Evolutionary conservation across 2,888 invertebrate genomes (phyloP).

Genomic region (Mycogona germanica): DNA sequence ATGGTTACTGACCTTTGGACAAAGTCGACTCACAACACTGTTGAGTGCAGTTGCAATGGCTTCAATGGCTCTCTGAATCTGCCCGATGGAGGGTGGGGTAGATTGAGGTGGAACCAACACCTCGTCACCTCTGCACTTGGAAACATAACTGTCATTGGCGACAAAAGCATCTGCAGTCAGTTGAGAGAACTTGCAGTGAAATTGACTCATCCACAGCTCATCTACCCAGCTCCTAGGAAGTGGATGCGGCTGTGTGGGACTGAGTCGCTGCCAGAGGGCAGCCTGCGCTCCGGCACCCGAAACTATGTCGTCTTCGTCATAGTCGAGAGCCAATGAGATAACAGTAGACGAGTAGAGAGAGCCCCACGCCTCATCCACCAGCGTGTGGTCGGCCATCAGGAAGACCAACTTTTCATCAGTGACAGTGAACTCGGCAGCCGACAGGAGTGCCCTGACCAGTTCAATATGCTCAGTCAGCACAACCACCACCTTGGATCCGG

Average conservation of each 20-base stretch:
- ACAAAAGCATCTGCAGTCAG: slow-evolving; percentile 27
- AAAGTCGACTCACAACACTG: slow-evolving; percentile 27
- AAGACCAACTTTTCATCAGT: slow-evolving; percentile 28
- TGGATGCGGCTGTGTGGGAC: slow-evolving; percentile 29
- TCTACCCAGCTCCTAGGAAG: slow-evolving; percentile 37
- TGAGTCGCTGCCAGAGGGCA: slow-evolving; percentile 29
- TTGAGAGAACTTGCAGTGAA: slow-evolving; percentile 32
- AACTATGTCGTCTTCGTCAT: slow-evolving; percentile 27
- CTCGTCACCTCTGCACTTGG: slow-evolving; percentile 29
- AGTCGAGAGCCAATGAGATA: slow-evolving; percentile 25
- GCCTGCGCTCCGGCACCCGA: slow-evolving; percentile 29
- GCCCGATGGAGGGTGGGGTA: slow-evolving; percentile 30
- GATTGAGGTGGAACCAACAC: slow-evolving; percentile 26
- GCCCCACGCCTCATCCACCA: slow-evolving; percentile 24
- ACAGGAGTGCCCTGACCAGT: slow-evolving; percentile 30
- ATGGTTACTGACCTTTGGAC: slow-evolving; percentile 25
- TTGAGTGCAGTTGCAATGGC: slow-evolving; percentile 32
- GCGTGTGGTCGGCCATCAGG: slow-evolving; percentile 31
- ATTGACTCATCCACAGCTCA: slow-evolving; percentile 33
- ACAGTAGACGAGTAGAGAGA: slow-evolving; percentile 28
- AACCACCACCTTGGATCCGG: slow-evolving; percentile 27
- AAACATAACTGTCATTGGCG: slow-evolving; percentile 25
- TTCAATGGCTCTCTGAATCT: slow-evolving; percentile 32
- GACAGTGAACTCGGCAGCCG: slow-evolving; percentile 29
- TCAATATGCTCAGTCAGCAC: slow-evolving; percentile 30